Evolutionary conservation across 2,888 invertebrate species (phyloP).

Genomic region (Morinoia aosen): DNA sequence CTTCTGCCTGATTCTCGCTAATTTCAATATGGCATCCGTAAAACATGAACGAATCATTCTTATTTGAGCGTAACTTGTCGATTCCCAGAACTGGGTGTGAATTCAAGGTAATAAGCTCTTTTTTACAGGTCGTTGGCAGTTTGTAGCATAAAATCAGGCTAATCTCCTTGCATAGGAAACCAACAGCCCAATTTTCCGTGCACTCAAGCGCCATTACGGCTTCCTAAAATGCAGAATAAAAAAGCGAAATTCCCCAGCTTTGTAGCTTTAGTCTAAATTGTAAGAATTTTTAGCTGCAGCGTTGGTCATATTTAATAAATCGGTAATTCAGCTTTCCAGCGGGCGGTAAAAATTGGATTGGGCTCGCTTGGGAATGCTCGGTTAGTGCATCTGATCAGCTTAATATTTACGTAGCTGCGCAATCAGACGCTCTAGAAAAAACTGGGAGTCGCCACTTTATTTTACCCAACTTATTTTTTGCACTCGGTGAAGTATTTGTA

Average conservation of each 20-base stretch:
- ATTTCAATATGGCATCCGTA: background rate
- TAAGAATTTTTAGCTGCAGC: background rate
- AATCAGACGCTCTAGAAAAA: background rate
- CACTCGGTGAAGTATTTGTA: background rate
- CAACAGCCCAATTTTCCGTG: conserved; percentile 2
- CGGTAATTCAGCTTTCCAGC: background rate
- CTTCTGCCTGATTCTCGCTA: background rate
- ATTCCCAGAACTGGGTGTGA: background rate
- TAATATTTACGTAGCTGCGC: background rate
- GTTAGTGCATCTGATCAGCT: background rate
- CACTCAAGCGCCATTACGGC: background rate
- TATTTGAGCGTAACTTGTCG: background rate
- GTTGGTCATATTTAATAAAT: background rate
- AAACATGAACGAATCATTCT: background rate
- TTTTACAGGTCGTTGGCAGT: background rate
- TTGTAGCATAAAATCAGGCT: background rate
- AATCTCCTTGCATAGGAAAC: conserved; percentile 4
- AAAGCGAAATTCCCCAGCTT: background rate
- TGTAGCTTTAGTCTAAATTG: background rate
- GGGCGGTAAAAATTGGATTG: background rate
- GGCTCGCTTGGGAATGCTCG: background rate
- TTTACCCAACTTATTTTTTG: background rate
- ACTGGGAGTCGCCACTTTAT: background rate
- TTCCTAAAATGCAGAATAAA: background rate
- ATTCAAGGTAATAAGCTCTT: background rate